Base-by-base conservation (phyloP, 2,113 vertebrate species). In the Callospermophilus lateralis region DNA sequence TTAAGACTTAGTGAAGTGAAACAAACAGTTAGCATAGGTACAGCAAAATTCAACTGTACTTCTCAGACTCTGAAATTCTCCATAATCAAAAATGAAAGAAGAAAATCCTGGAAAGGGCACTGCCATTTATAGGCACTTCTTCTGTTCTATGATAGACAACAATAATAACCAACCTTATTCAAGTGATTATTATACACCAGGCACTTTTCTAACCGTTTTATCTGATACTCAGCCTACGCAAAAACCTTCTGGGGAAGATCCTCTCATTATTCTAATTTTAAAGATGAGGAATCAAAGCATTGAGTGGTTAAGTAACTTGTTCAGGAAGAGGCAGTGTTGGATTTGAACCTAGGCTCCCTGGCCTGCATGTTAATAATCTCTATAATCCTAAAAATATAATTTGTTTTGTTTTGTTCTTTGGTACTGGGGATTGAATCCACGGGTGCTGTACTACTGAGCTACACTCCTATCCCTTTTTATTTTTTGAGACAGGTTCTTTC, bases 1-100 rank as follows among this genome's bases (percentile, higher is more conserved):
- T 94, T 95, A 83, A 91, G 78, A 84, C 34, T 76, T 73, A 68
- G 77, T 90, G 39, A 95, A 83, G 16, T 42, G 72, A 93, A 96
- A 73, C 24, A 89, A 95, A 92, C 10, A 90, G 84, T 37, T 80
- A 81, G n/a, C 65, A 83, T 11, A 84, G 80, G 79, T 28, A 77
- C 0, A 90, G 39, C 45, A 78, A 95, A 92, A 84, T 84, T 84
- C 51, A 89, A 65, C 39, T 88, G 39, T 87, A 70, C 67, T 89
- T 72, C 58, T 88, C n/a, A 5, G n/a, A 84, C 58, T 81, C 45
- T 93, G 45, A 87, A 94, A 90, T 84, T 97, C 70, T 84, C 37
- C 72, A 51, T 80, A 90, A 92, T 74, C 80, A 95, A 92, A 95
- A 72, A 26, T 45, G 89, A 58, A 83, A 85, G 39, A 55, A 95